These are phyloP conservation scores for Megamerina dolium DNA, from an alignment of 2,888 invertebrate genomes.

Conservation along the genomic window DNA sequence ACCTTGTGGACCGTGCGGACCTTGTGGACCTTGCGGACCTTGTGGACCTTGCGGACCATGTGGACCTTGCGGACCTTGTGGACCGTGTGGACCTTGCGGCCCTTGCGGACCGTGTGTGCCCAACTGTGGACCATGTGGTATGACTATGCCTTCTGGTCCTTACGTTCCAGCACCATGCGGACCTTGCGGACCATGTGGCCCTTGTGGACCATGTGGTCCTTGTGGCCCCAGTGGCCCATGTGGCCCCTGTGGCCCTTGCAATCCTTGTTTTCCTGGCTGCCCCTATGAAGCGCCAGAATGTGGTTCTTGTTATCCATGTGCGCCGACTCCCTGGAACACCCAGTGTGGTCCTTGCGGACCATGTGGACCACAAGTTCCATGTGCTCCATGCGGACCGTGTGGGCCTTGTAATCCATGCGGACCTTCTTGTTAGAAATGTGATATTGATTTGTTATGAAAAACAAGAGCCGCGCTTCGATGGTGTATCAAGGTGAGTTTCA, in stretches of 20 bases:
- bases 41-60: conserved; percentile 24
- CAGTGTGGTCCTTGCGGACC: conserved; percentile 31
- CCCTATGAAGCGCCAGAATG: conserved; percentile 24
- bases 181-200: conserved; percentile 26
- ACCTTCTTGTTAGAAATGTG: conserved; percentile 16
- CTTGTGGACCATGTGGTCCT: conserved; percentile 22
- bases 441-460: conserved; percentile 4
- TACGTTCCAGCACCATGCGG: conserved; percentile 26
- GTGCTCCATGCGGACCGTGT: conserved; percentile 30
- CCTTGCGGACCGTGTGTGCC: conserved; percentile 29
- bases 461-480: neutral
- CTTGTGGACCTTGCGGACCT: conserved; percentile 27
- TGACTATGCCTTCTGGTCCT: conserved; percentile 32
- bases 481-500: conserved; percentile 34
- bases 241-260: conserved; percentile 23
- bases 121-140: conserved; percentile 23
- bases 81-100: conserved; percentile 23
- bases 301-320: conserved; percentile 23
- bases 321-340: conserved; percentile 25
- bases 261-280: conserved; percentile 18
- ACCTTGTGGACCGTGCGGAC: conserved; percentile 27
- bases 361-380: conserved; percentile 28
- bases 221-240: conserved; percentile 26
- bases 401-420: conserved; percentile 32
- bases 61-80: conserved; percentile 28